Evolutionary conservation across 2,113 vertebrate species (phyloP), one percentile per base, ranked within the genome.

Genomic region (Xiphophorus couchianus): DNA sequence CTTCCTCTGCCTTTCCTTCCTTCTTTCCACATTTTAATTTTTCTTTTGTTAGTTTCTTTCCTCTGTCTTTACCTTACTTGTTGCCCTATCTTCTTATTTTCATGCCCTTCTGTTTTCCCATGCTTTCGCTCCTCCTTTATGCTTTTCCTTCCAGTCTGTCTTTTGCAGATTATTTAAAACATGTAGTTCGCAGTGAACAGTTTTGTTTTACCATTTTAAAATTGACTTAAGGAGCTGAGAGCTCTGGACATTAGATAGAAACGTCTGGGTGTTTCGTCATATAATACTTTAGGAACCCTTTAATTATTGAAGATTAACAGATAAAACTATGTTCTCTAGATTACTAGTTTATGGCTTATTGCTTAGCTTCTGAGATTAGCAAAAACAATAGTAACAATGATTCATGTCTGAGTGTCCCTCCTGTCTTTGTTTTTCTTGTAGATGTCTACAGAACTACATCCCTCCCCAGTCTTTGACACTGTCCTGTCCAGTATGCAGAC

Each of bases 361-460:
- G 19, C 25, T 1, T 3, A 58, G 51, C 51, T 58, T 25, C 22
- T 58, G 19, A 58, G 51, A 58, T n/a, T n/a, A 7, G 51, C n/a
- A n/a, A 58, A 58, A 25, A 58, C 8, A 58, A n/a, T n/a, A 39
- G 11, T 37, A 28, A 31, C 17, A 3, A 42, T 62, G 61, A 69
- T 66, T 19, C 64, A 72, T 4, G 44, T 10, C 3, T 44, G 27
- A 6, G 8, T 12, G 29, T 19, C 25, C 58, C 13, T 33, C 3
- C 73, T 42, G 51, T 64, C 68, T 58, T 37, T 5, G 12, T 12
- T 71, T 14, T 66, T 48, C 69, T 19, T 9, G 4, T 65, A 98
- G 97, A 94, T 98, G 97, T 76, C 94, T 97, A 37, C 97, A 97
- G 95, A 97, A 97, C 92, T 98, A 98, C 88, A 98, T 98, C 90